Evolutionary conservation across 2,797 vertebrate species (phyloP).

Genomic region (Hybognathus amarus): DNA sequence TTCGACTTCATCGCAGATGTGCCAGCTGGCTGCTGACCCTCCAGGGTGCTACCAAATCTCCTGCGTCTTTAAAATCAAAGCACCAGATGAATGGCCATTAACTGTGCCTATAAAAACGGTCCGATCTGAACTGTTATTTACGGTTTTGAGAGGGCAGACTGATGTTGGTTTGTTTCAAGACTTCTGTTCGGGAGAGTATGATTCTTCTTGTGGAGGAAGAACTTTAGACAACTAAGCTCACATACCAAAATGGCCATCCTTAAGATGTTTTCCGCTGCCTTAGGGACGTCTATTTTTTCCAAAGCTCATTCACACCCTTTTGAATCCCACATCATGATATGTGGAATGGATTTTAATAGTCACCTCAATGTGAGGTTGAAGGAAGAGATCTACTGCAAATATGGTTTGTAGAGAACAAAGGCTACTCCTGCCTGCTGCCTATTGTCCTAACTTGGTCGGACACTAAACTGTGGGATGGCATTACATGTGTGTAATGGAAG

Average conservation of each 20-base stretch:
- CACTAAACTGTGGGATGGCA: slow-evolving; percentile 33
- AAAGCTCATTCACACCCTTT: slow-evolving; percentile 1
- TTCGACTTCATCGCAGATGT: slow-evolving; percentile 85
- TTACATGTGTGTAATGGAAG: slow-evolving; percentile 50
- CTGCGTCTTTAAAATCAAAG: slow-evolving; percentile 33
- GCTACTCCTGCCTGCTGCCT: slow-evolving; percentile 14
- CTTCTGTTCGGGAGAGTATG: background rate
- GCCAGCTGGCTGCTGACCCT: slow-evolving; percentile 77
- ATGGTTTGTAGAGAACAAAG: slow-evolving; percentile 1
- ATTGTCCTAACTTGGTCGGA: background rate
- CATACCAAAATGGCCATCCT: slow-evolving; percentile 34
- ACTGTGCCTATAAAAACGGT: slow-evolving; percentile 6
- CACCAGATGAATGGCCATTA: slow-evolving; percentile 7
- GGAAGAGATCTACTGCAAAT: background rate
- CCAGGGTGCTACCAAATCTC: background rate
- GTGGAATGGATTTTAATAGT: slow-evolving; percentile 22
- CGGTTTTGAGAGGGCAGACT: slow-evolving; percentile 8
- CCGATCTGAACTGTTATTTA: slow-evolving; percentile 18
- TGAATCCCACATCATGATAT: slow-evolving; percentile 10
- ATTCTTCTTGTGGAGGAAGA: slow-evolving; percentile 8
- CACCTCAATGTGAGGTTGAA: background rate
- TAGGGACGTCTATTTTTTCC: background rate
- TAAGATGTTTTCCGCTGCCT: background rate
- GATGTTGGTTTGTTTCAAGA: slow-evolving; percentile 15
- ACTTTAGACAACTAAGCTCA: slow-evolving; percentile 24